A percentile compares a stretch with the other conserved stretches of the same genome.
phyloP scores from a whole-genome alignment of 2,797 vertebrate genomes.

The Nannoperca obscura region DNA sequence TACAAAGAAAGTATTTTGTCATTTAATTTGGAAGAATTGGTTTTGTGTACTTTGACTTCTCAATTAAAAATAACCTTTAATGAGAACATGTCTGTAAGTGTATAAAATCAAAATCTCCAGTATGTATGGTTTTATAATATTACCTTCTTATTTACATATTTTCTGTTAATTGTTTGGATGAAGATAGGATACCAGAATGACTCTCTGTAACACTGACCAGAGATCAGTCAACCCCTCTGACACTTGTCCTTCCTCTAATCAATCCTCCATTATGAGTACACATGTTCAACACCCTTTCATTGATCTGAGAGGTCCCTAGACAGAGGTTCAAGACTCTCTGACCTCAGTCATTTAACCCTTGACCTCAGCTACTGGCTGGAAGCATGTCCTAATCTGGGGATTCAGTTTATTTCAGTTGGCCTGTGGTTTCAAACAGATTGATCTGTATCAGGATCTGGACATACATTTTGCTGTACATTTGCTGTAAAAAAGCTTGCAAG shows the following conservation, averaged over 20 bases:
- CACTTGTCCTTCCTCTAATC: constrained; percentile 60
- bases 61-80: not conserved
- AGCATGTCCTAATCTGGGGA: constrained; percentile 84
- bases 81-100: not conserved
- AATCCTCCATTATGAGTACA: constrained; percentile 55
- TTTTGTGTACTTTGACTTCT: not conserved
- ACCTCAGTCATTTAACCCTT: constrained; percentile 90
- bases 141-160: not conserved
- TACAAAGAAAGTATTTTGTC: not conserved
- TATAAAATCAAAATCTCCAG: not conserved
- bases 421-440: constrained; percentile 77
- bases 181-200: not conserved
- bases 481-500: not conserved
- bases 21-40: not conserved
- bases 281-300: constrained; percentile 73
- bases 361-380: constrained; percentile 82
- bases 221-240: constrained; percentile 47
- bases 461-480: not conserved
- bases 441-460: not conserved
- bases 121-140: constrained; percentile 4
- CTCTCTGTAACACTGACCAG: constrained; percentile 9
- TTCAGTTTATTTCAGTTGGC: constrained; percentile 82
- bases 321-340: constrained; percentile 75
- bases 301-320: constrained; percentile 72
- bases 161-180: not conserved